Evolutionary conservation across 2,888 invertebrate genomes (phyloP), one percentile per base, ranked within the genome.

Genomic region (Conchocele bisecta): DNA sequence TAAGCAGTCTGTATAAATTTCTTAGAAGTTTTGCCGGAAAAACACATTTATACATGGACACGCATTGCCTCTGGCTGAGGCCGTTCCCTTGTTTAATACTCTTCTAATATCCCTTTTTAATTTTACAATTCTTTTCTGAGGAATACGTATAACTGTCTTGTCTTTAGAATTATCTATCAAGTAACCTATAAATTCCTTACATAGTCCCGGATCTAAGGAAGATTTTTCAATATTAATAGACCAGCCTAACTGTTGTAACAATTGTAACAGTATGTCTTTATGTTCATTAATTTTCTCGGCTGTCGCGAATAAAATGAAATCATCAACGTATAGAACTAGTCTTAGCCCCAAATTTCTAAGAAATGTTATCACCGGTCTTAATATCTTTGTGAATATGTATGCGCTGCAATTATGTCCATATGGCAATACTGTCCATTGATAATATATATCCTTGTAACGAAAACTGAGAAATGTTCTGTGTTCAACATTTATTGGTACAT

Each of bases 1-100:
- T 20, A 2, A 65, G 29, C 17, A 57, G 31, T 7, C 65, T 35
- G 28, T 65, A 65, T 7, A 48, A 39, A 4, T 48, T 56, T 15
- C 65, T 37, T 29, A 65, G 31, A 20, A 48, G 24, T 33, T 65
- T 65, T 39, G 31, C 56, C n/a, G 65, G 65, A 15, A 54, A 54
- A n/a, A n/a, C n/a, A n/a, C n/a, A n/a, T n/a, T n/a, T n/a, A n/a
- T n/a, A n/a, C n/a, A n/a, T n/a, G n/a, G n/a, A n/a, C n/a, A n/a
- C n/a, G n/a, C n/a, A n/a, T n/a, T n/a, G n/a, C n/a, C n/a, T n/a
- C n/a, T n/a, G n/a, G n/a, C n/a, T n/a, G n/a, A n/a, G n/a, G n/a
- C 28, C 13, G 9, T 22, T 15, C 37, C 54, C 22, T 33, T 24
- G 44, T 42, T 39, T 13, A 61, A 35, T 28, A 35, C 48, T 39